Evolutionary conservation across 2,888 invertebrate genomes (phyloP).

Genomic region (Troides oblongomaculatus): DNA sequence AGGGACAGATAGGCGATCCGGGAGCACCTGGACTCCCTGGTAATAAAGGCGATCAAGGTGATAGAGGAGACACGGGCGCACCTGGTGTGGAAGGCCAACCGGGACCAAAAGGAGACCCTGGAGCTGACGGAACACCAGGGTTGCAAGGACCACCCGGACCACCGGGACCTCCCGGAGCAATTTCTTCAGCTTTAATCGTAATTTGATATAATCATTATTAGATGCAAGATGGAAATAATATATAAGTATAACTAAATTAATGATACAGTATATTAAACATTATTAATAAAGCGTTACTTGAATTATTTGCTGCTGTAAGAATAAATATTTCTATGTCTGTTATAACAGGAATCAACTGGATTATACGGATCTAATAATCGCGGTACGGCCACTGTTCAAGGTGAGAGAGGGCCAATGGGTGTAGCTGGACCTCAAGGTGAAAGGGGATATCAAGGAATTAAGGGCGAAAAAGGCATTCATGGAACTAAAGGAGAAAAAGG

Average conservation of each 20-base stretch:
- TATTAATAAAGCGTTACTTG: too few species aligned
- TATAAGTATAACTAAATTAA: too few species aligned
- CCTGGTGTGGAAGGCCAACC: slow-evolving; percentile 85
- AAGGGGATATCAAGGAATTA: slow-evolving; percentile 80
- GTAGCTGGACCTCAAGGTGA: slow-evolving; percentile 83
- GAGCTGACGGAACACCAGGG: slow-evolving; percentile 85
- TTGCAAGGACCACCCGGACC: slow-evolving; percentile 84
- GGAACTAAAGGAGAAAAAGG: slow-evolving; percentile 85
- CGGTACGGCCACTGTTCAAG: slow-evolving; percentile 83
- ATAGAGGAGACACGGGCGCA: slow-evolving; percentile 82
- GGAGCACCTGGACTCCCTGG: slow-evolving; percentile 84
- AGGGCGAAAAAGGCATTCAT: slow-evolving; percentile 82
- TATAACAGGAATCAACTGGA: slow-evolving; percentile 72
- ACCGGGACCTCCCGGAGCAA: slow-evolving; percentile 79
- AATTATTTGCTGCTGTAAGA: too few species aligned
- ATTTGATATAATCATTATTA: slow-evolving; percentile 16
- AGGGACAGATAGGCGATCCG: slow-evolving; percentile 85
- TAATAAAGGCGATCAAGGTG: slow-evolving; percentile 84
- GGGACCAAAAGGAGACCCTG: slow-evolving; percentile 89
- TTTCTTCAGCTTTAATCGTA: slow-evolving; percentile 56
- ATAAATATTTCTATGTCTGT: slow-evolving; percentile 35
- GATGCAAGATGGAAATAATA: too few species aligned
- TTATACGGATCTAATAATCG: slow-evolving; percentile 77
- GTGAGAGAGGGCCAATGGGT: slow-evolving; percentile 84
- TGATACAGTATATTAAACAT: too few species aligned